Base-by-base conservation (phyloP, 2,888 invertebrate genomes). In the Tenthredo amoena region DNA sequence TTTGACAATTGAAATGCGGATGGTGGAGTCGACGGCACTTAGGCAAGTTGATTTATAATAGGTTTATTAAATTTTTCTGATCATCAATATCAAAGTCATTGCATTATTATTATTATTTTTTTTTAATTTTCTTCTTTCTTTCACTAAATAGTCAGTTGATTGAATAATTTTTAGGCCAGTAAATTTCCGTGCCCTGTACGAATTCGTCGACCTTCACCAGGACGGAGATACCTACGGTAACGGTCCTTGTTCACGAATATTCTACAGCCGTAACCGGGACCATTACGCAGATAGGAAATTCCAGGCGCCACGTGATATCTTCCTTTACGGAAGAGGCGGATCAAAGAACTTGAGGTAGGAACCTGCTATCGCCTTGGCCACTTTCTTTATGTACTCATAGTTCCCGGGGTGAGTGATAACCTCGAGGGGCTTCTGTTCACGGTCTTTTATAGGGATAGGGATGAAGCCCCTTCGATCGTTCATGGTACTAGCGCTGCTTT, bases 141-240 rank as follows among this genome's bases (percentile, higher is more conserved):
- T 31, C 18, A 1, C 26, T 26, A 43, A 43, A 74, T 50, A 31
- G 72, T 37, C 10, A 77, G 34, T 34, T 10, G 1, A n/a, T 18
- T 34, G 26, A 18, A 31, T 10, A 34, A 10, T 40, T 40, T 43
- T 74, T 92, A 98, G 98, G 90, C 97, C 98, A 0, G 96, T 98
- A 76, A 96, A 96, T 89, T 98, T 98, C 92, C 97, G 97, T 92
- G 96, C 98, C 0, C 95, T 97, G 40, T 98, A 98, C 94, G 98
- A 98, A 93, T 98, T 98, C 91, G 98, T 98, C 68, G 98, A 98
- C 92, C 94, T 98, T 10, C 97, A 97, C 90, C 96, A 98, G 94
- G 98, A 98, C 88, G 98, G 98, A 0, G 96, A 97, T 89, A 96
- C 97, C 0, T 96, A 96, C 94, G 97, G 96, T 6, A 95, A 95